phyloP scores from a whole-genome alignment of 2,113 vertebrate genomes.

The Cyprinus carpio region DNA sequence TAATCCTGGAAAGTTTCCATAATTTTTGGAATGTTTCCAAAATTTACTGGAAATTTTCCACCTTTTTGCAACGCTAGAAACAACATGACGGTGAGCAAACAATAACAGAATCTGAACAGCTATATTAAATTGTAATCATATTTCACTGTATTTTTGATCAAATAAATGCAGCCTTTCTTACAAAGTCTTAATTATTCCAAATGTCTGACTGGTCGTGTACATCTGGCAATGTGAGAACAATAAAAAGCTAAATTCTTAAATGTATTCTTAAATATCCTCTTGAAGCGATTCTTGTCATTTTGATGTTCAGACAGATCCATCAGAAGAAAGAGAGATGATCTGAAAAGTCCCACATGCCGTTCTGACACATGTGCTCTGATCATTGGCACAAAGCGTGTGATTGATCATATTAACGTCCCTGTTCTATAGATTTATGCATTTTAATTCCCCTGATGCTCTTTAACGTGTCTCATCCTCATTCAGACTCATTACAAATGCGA shows the following conservation, averaged over 20 bases:
- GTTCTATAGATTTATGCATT: constrained; percentile 55
- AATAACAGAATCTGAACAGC: too few relatives aligned
- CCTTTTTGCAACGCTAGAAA: too few relatives aligned
- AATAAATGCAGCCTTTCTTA: not conserved
- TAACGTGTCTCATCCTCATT: constrained; percentile 32
- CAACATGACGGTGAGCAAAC: too few relatives aligned
- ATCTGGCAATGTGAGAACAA: not conserved
- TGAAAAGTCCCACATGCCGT: too few relatives aligned
- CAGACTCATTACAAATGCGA: constrained; percentile 42
- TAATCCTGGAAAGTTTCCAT: too few relatives aligned
- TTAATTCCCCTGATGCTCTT: constrained; percentile 56
- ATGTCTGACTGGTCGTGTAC: too few relatives aligned
- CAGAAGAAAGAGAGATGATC: not conserved
- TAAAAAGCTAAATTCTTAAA: not conserved
- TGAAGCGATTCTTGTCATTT: not conserved
- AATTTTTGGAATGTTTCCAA: too few relatives aligned
- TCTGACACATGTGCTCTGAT: constrained; percentile 35
- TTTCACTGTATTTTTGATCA: not conserved
- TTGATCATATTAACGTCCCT: constrained; percentile 52
- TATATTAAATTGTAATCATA: not conserved
- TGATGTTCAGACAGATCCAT: not conserved
- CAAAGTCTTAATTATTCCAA: not conserved
- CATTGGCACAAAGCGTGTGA: constrained; percentile 18
- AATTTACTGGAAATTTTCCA: too few relatives aligned
- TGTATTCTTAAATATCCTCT: not conserved